Conservation (phyloP, 2,797 vertebrate genomes). For the Nannoperca obscura region DNA sequence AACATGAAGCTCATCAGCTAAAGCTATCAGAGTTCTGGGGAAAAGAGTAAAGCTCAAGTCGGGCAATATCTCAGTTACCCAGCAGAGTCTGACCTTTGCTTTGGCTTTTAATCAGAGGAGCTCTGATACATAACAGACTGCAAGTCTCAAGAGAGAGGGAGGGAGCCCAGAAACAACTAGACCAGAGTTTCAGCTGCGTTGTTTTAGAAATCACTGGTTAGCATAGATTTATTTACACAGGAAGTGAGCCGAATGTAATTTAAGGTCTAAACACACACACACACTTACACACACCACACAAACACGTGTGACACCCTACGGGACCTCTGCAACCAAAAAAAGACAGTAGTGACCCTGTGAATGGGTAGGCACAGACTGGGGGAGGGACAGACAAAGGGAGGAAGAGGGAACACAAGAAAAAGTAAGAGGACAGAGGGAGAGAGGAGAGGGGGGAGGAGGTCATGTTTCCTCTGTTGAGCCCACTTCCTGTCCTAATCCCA, state of each 20-base stretch:
- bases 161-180: slow-evolving; percentile 52
- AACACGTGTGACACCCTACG: slow-evolving; percentile 19
- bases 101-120: slow-evolving; percentile 75
- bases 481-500: slow-evolving; percentile 78
- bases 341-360: slow-evolving; percentile 53
- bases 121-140: slow-evolving; percentile 70
- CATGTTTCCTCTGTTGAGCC: slow-evolving; percentile 79
- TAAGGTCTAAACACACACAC: slow-evolving; percentile 34
- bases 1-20: slow-evolving; percentile 62
- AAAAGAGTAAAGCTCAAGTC: slow-evolving; percentile 49
- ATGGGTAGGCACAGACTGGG: slow-evolving; percentile 40
- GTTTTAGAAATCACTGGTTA: slow-evolving; percentile 63
- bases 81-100: slow-evolving; percentile 75
- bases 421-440: slow-evolving; percentile 62
- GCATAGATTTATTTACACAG: slow-evolving; percentile 68
- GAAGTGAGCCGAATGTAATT: slow-evolving; percentile 58
- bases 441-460: slow-evolving; percentile 50
- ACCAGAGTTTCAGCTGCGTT: slow-evolving; percentile 37
- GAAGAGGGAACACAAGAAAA: slow-evolving; percentile 74
- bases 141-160: slow-evolving; percentile 66
- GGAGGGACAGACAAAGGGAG: slow-evolving; percentile 72
- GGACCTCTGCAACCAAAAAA: slow-evolving; percentile 26
- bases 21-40: slow-evolving; percentile 55
- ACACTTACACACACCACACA: neutral
- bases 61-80: slow-evolving; percentile 66